Percentiles rank a stretch among this genome's conserved stretches.
phyloP scores from a whole-genome alignment of 2,888 invertebrate genomes.

The Chesias legatella region DNA sequence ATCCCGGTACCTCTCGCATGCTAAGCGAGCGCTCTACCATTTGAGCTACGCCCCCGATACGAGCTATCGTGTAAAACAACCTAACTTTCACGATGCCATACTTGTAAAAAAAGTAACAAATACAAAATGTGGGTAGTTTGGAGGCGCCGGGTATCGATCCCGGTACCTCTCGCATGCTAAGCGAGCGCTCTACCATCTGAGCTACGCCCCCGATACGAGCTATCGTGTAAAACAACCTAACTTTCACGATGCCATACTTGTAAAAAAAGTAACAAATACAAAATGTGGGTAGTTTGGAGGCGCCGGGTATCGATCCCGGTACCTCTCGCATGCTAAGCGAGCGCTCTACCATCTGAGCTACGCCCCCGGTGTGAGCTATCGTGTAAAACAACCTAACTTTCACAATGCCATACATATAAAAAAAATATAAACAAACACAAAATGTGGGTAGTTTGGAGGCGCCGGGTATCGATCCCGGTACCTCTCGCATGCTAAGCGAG shows the following conservation, averaged over 20 bases:
- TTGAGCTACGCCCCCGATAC: slow-evolving; percentile 55
- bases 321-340: slow-evolving; percentile 81
- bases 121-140: slow-evolving; percentile 36
- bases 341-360: slow-evolving; percentile 81
- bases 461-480: slow-evolving; percentile 81
- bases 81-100: too few species aligned
- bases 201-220: slow-evolving; percentile 40
- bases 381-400: too few species aligned
- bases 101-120: too few species aligned
- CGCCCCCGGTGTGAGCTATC: slow-evolving; percentile 24
- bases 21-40: slow-evolving; percentile 82
- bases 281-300: slow-evolving; percentile 50
- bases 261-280: too few species aligned
- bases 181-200: slow-evolving; percentile 82
- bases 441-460: slow-evolving; percentile 54
- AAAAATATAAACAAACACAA: slow-evolving; percentile 6
- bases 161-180: slow-evolving; percentile 81
- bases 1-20: slow-evolving; percentile 81
- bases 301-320: slow-evolving; percentile 81
- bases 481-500: slow-evolving; percentile 81
- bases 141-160: slow-evolving; percentile 81
- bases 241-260: too few species aligned
- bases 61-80: too few species aligned
- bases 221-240: too few species aligned
- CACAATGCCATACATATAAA: not conserved